Evolutionary conservation across 1,140 invertebrate genomes (phyloP).

Genomic region (Ips nitidus): DNA sequence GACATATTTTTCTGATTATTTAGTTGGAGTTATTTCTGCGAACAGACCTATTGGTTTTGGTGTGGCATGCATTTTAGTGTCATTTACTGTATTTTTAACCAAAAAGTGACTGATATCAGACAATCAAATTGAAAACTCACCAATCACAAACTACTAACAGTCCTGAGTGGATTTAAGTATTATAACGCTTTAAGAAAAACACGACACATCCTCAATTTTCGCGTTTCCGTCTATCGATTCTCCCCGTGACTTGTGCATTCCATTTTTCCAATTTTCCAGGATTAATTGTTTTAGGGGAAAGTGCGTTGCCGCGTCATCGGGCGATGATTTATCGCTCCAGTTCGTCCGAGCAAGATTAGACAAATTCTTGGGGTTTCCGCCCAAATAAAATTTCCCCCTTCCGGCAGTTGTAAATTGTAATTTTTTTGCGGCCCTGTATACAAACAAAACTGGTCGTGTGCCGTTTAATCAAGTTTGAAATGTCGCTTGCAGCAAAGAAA

Average conservation of each 20-base stretch:
- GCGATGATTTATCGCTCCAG: conserved; percentile 29
- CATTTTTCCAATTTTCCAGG: conserved; percentile 28
- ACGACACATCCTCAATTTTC: conserved; percentile 3
- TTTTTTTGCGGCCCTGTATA: neutral
- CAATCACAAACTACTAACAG: too few species aligned
- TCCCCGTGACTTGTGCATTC: conserved; percentile 28
- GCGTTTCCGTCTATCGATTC: conserved; percentile 17
- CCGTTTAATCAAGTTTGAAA: conserved; percentile 18
- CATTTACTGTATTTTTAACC: too few species aligned
- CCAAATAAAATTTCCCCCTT: neutral
- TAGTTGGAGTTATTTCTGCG: too few species aligned
- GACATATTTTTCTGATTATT: too few species aligned
- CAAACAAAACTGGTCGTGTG: neutral
- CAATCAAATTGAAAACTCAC: too few species aligned
- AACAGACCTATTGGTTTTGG: too few species aligned
- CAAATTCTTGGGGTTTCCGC: conserved; percentile 15
- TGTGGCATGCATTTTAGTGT: too few species aligned
- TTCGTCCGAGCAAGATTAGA: conserved; percentile 10
- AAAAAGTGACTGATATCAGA: too few species aligned
- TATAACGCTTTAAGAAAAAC: too few species aligned
- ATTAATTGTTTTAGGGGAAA: conserved; percentile 33
- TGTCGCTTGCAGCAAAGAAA: conserved; percentile 21
- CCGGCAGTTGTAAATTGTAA: neutral
- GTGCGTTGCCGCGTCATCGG: conserved; percentile 31
- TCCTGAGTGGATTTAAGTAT: too few species aligned